A percentile compares a stretch with the other conserved stretches of the same genome.
Conservation (phyloP, 1,140 invertebrate species). For the Penaeus japonicus region DNA sequence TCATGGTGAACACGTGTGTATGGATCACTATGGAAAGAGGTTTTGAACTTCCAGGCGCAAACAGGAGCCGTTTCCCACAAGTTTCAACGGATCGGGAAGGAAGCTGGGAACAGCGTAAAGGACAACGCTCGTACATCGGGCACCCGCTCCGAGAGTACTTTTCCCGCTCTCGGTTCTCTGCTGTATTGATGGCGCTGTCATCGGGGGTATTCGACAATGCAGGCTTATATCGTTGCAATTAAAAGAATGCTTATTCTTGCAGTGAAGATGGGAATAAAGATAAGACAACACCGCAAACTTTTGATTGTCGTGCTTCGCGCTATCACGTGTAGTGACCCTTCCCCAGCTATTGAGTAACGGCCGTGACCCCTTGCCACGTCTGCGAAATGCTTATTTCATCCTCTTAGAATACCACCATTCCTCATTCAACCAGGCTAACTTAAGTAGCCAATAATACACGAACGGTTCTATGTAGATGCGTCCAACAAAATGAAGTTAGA, state of each 20-base stretch:
- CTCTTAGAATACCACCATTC: too few relatives aligned
- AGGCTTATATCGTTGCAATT: too few relatives aligned
- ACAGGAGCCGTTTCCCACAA: not conserved
- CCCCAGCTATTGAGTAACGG: not conserved
- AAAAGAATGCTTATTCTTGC: too few relatives aligned
- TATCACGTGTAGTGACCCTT: not conserved
- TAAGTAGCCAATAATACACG: too few relatives aligned
- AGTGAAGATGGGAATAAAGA: too few relatives aligned
- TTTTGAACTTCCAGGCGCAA: not conserved
- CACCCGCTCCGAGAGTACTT: not conserved
- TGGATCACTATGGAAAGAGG: not conserved
- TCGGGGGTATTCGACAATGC: too few relatives aligned
- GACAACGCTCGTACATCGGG: too few relatives aligned
- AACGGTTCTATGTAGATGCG: too few relatives aligned
- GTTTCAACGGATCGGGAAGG: not conserved
- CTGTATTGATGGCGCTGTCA: too few relatives aligned
- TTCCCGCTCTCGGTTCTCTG: not conserved
- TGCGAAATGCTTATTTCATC: not conserved
- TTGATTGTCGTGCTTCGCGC: not conserved
- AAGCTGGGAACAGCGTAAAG: not conserved
- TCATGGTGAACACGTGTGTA: slow-evolving; percentile 7
- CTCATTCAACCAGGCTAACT: too few relatives aligned
- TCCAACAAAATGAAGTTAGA: too few relatives aligned
- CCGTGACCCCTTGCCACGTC: not conserved
- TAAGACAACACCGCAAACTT: not conserved